Conservation (phyloP, 1,140 invertebrate species). For the Paralvinella palmiformis region DNA sequence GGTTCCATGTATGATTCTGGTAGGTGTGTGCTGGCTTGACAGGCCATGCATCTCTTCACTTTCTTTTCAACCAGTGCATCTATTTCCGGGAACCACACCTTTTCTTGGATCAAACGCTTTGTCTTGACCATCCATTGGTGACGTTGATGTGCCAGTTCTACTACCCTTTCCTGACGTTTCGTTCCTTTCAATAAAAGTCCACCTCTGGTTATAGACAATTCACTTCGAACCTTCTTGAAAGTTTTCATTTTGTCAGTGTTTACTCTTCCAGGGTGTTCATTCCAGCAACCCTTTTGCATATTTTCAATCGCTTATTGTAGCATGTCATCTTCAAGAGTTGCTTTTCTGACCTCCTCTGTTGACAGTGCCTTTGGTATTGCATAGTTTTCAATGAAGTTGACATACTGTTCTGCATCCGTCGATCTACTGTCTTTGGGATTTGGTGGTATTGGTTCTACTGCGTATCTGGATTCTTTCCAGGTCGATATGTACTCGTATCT, state of each 20-base stretch:
- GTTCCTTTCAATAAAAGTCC: not conserved
- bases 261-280: too few species aligned
- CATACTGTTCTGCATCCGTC: not conserved
- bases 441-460: not conserved
- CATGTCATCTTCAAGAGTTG: slow-evolving; percentile 1
- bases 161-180: slow-evolving; percentile 18
- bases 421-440: not conserved
- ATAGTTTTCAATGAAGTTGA: not conserved
- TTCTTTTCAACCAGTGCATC: too few species aligned
- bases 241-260: slow-evolving; percentile 3
- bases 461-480: slow-evolving; percentile 2
- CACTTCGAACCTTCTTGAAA: slow-evolving; percentile 2
- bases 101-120: too few species aligned
- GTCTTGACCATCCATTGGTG: too few species aligned
- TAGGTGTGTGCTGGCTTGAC: too few species aligned
- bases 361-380: slow-evolving; percentile 3
- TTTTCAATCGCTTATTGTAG: not conserved
- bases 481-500: not conserved
- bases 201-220: slow-evolving; percentile 3
- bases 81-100: too few species aligned
- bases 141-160: too few species aligned
- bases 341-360: not conserved
- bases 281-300: not conserved
- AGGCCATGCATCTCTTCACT: too few species aligned
- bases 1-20: too few species aligned